Percentiles rank a stretch among this genome's conserved stretches.
Evolutionary conservation across 2,113 vertebrate species (phyloP).

Genomic region (Manacus vitellinus): DNA sequence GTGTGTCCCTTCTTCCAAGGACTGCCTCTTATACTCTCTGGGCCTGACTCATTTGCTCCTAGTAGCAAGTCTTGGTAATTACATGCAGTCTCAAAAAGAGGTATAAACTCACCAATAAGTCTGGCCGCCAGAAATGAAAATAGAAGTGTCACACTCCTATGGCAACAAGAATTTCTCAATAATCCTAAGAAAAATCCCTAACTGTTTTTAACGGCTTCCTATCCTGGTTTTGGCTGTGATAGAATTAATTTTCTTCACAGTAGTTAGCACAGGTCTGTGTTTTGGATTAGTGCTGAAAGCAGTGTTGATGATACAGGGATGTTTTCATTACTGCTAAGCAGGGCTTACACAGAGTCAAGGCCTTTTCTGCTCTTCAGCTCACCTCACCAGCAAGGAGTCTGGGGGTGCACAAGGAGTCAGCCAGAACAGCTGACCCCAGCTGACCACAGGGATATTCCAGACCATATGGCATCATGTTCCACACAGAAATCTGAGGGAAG

Average conservation of each 20-base stretch:
- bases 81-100: neutral
- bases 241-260: neutral
- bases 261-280: neutral
- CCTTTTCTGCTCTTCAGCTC: neutral
- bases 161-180: neutral
- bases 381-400: neutral
- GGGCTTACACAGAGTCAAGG: neutral
- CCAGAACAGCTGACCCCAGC: neutral
- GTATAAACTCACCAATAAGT: neutral
- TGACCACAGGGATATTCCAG: neutral
- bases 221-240: neutral
- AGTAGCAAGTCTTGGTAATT: neutral
- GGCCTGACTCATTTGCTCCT: neutral
- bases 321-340: neutral
- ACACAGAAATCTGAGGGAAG: neutral
- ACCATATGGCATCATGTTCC: rapidly evolving
- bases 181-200: neutral
- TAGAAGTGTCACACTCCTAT: rapidly evolving
- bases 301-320: neutral
- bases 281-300: neutral
- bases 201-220: neutral
- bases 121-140: neutral
- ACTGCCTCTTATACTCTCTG: neutral
- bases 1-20: neutral
- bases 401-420: neutral